A percentile compares a stretch with the other conserved stretches of the same genome.
These are phyloP conservation scores for Symphodus melops DNA, from an alignment of 2,113 vertebrate species.

Conservation along the genomic window DNA sequence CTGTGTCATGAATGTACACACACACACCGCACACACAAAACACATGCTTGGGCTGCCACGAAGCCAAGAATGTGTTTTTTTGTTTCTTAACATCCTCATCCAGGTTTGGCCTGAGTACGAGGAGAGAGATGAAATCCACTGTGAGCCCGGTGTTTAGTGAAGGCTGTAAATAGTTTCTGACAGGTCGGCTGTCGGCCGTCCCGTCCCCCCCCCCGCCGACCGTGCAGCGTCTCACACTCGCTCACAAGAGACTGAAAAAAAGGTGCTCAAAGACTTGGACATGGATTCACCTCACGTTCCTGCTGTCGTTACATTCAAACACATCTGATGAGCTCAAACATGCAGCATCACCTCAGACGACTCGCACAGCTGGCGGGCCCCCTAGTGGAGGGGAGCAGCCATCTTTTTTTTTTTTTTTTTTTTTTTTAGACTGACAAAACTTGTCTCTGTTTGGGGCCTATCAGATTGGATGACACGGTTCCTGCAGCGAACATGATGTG, in stretches of 20 bases:
- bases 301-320: background rate
- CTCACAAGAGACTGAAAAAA: background rate
- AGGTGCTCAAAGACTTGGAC: background rate
- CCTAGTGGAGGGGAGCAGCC: constrained; percentile 37
- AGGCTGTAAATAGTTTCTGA: constrained; percentile 44
- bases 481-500: constrained; percentile 14
- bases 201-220: background rate
- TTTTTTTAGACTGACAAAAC: constrained; percentile 5
- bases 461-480: constrained; percentile 26
- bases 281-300: background rate
- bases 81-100: constrained; percentile 42
- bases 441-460: background rate
- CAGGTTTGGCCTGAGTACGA: constrained; percentile 39
- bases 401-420: no score
- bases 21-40: constrained; percentile 35
- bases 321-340: no score
- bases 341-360: background rate
- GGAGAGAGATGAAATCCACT: constrained; percentile 39
- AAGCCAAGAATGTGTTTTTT: constrained; percentile 64
- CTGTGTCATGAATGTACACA: constrained; percentile 30
- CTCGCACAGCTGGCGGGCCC: constrained; percentile 38
- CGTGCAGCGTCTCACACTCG: constrained; percentile 19
- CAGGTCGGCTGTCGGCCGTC: background rate
- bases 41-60: constrained; percentile 30
- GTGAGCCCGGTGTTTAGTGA: constrained; percentile 35